phyloP scores from a whole-genome alignment of 2,113 vertebrate species.

The Promerops cafer region DNA sequence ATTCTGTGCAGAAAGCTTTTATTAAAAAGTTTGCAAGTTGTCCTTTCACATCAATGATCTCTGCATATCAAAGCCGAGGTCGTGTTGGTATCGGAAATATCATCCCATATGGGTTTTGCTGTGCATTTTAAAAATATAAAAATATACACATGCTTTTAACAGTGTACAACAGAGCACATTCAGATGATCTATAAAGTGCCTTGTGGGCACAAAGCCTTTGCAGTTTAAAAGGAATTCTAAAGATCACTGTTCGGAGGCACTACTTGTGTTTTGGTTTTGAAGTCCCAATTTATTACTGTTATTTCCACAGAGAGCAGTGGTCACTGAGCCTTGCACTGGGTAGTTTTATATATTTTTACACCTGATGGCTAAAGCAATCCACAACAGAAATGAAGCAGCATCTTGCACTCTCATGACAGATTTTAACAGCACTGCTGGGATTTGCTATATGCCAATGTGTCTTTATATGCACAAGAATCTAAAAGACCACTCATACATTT shows the following conservation, averaged over 20 bases:
- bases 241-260: neutral
- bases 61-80: slow-evolving; percentile 55
- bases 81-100: slow-evolving; percentile 52
- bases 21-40: slow-evolving; percentile 53
- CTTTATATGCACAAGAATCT: neutral
- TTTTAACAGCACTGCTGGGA: neutral
- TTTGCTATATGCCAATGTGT: neutral
- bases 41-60: slow-evolving; percentile 63
- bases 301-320: neutral
- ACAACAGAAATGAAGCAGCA: slow-evolving; percentile 7
- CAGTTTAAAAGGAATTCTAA: slow-evolving; percentile 1
- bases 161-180: slow-evolving; percentile 38
- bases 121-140: slow-evolving; percentile 64
- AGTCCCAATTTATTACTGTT: neutral
- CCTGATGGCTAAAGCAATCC: neutral
- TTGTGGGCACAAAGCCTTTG: neutral
- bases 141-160: slow-evolving; percentile 56
- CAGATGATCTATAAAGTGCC: slow-evolving; percentile 36
- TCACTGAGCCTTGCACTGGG: neutral
- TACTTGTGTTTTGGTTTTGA: neutral
- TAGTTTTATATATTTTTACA: neutral
- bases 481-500: neutral
- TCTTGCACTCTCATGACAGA: neutral
- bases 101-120: slow-evolving; percentile 57
- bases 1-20: slow-evolving; percentile 62